Base-by-base conservation (phyloP, 2,888 invertebrate genomes). In the Miltochrista miniata region DNA sequence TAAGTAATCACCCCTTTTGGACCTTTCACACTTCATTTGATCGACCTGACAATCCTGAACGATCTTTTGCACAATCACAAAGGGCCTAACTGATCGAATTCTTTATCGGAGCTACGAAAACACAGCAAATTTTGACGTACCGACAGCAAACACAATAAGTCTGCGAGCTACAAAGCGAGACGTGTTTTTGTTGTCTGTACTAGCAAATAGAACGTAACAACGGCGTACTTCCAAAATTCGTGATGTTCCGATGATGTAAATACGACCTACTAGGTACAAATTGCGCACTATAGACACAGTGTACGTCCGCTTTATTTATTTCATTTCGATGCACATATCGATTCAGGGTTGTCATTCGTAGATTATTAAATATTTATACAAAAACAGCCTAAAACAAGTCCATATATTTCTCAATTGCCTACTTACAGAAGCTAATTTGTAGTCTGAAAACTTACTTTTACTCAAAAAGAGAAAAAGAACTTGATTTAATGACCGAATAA, bases 301-400 rank as follows among this genome's bases (percentile, higher is more conserved):
- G 18, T 24, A 24, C 18, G 18, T 24, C 18, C 18, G 18, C 18
- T 24, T 24, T 59, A 68, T 67, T 68, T 66, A 64, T 67, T 61
- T 61, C 61, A 36, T 50, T 45, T 53, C 64, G 45, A 45, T 61
- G 52, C 61, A 64, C 65, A 59, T 49, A 68, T 64, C 46, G 61
- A 64, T 59, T 57, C 3, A 24, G 18, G 18, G 18, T 24, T 24
- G 18, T 24, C 18, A 24, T 24, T 24, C 5, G 18, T 4, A 24
- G 18, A 24, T 24, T 4, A 24, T 5, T 24, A 24, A 5, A 5
- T 24, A 24, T 24, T 24, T 24, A 24, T 24, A 24, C 18, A 4
- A 5, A 24, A 24, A 24, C 18, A 24, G 18, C 18, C 18, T 24
- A 24, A 4, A 24, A 24, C 18, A 24, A 4, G 5, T 2, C 18